Evolutionary conservation across 2,888 invertebrate genomes (phyloP).

Genomic region (Byasa hedistus): DNA sequence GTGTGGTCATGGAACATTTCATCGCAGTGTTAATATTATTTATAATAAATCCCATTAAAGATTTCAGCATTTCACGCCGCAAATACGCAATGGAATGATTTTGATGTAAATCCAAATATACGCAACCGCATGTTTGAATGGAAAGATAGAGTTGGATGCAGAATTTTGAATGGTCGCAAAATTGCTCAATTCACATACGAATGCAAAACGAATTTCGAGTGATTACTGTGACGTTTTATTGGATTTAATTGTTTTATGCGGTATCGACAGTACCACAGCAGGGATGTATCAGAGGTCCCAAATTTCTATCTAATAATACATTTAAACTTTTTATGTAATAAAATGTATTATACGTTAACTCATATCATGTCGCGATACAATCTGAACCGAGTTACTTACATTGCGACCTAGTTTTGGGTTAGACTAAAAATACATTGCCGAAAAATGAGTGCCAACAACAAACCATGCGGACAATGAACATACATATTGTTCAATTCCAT

Average conservation of each 20-base stretch:
- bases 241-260: conserved; percentile 29
- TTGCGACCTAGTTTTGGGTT: neutral
- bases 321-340: neutral
- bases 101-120: conserved; percentile 20
- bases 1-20: conserved; percentile 45
- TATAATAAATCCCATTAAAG: conserved; percentile 40
- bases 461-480: too few relatives aligned
- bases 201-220: conserved; percentile 30
- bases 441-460: neutral
- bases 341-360: too few relatives aligned
- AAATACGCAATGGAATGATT: conserved; percentile 26
- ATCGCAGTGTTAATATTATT: conserved; percentile 30
- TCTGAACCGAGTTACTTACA: neutral
- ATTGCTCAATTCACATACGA: conserved; percentile 30
- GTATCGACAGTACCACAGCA: conserved; percentile 10
- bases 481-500: too few relatives aligned
- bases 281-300: neutral
- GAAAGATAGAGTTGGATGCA: conserved; percentile 28
- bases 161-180: conserved; percentile 29
- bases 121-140: conserved; percentile 23
- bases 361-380: too few relatives aligned
- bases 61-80: conserved; percentile 34
- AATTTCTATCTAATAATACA: neutral
- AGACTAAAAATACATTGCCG: neutral
- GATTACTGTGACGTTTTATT: conserved; percentile 29